phyloP scores from a whole-genome alignment of 2,113 vertebrate species.

The Callithrix jacchus region DNA sequence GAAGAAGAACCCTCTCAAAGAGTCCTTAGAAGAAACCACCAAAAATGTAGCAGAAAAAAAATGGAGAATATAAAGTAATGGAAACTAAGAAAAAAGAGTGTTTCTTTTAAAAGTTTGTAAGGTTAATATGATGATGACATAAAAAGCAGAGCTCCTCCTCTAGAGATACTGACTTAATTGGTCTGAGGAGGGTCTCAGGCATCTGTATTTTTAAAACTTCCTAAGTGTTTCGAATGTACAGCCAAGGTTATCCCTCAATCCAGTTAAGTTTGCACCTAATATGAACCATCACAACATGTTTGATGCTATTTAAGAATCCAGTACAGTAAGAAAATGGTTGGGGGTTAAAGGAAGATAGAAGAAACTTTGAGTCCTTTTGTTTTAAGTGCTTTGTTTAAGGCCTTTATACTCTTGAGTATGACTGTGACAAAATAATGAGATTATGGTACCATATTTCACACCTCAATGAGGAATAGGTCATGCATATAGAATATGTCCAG shows the following conservation, averaged over 20 bases:
- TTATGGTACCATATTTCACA: not conserved
- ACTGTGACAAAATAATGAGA: not conserved
- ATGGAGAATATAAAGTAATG: not conserved
- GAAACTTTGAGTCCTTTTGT: not conserved
- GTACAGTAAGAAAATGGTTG: not conserved
- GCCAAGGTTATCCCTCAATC: not conserved
- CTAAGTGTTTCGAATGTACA: not conserved
- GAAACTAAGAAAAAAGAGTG: not conserved
- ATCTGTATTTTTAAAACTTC: not conserved
- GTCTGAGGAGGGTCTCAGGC: not conserved
- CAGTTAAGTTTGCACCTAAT: too few relatives aligned
- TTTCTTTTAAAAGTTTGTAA: conserved; percentile 43
- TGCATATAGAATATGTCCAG: not conserved
- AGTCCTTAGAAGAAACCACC: not conserved
- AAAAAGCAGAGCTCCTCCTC: not conserved
- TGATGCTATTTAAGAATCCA: not conserved
- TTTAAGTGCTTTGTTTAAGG: not conserved
- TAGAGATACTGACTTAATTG: conserved; percentile 30
- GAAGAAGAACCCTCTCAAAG: not conserved
- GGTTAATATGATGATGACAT: not conserved
- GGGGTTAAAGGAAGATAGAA: not conserved
- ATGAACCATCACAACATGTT: not conserved
- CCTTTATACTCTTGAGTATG: not conserved
- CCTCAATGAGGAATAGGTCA: not conserved
- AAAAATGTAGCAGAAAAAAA: not conserved